Percentiles rank a stretch among this genome's conserved stretches.
Conservation (phyloP, 2,113 vertebrate species). For the Atrichornis clamosus region DNA sequence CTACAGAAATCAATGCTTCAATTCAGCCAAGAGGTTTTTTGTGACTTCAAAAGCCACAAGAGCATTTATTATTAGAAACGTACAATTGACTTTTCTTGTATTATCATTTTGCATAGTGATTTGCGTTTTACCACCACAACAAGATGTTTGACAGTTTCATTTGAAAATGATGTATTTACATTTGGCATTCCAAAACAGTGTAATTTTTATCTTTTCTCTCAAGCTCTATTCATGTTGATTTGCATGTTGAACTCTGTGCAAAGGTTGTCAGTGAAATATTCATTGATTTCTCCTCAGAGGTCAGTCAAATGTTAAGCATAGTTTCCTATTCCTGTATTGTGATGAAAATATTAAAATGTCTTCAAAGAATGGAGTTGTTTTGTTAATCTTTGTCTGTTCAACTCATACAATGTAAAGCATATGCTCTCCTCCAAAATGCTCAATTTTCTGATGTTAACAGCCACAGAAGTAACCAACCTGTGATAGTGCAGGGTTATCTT, state of each 20-base stretch:
- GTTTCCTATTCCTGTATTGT: background rate
- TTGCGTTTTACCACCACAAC: conserved; percentile 50
- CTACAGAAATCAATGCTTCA: conserved; percentile 64
- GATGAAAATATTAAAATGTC: background rate
- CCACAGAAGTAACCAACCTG: background rate
- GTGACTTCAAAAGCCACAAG: conserved; percentile 63
- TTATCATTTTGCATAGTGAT: conserved; percentile 51
- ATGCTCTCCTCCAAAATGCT: background rate
- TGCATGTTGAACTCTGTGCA: background rate
- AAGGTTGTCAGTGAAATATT: background rate
- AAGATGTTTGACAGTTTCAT: conserved; percentile 59
- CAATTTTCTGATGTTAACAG: background rate
- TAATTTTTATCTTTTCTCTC: conserved; percentile 28
- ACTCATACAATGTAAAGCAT: background rate
- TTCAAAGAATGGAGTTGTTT: background rate
- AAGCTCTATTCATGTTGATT: background rate
- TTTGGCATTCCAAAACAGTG: background rate
- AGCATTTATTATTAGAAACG: conserved; percentile 66
- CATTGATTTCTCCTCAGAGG: background rate
- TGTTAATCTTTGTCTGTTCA: background rate
- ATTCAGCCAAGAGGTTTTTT: conserved; percentile 56
- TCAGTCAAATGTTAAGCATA: background rate
- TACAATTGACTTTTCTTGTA: conserved; percentile 62
- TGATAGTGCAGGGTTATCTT: background rate
- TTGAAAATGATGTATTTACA: conserved; percentile 66